Percentiles rank a stretch among this genome's conserved stretches.
Evolutionary conservation across 2,888 invertebrate genomes (phyloP).

Genomic region (Theristus sp.): DNA sequence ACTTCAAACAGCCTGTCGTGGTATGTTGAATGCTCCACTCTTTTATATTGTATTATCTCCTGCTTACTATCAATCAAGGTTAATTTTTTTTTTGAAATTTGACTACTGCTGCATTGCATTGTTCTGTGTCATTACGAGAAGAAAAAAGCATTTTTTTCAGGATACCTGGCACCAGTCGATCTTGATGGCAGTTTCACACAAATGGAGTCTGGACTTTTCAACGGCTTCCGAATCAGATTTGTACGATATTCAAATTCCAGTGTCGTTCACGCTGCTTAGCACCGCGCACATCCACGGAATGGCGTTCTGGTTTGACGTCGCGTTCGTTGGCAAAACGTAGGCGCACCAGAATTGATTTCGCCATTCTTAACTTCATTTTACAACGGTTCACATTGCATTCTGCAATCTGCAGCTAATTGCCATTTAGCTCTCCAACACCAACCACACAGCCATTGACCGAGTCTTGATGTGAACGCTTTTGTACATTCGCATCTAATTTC

Average conservation of each 20-base stretch:
- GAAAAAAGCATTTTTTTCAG: constrained; percentile 14
- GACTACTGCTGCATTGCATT: no score
- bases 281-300: constrained; percentile 87
- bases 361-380: no score
- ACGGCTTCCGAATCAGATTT: constrained; percentile 78
- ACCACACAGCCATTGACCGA: no score
- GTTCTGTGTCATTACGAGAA: no score
- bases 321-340: constrained; percentile 56
- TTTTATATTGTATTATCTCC: no score
- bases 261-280: constrained; percentile 73
- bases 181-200: constrained; percentile 77
- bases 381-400: no score
- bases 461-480: no score
- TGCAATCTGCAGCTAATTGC: no score
- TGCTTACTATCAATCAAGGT: no score
- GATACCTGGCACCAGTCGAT: constrained; percentile 95
- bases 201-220: constrained; percentile 80
- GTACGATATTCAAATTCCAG: constrained; percentile 80
- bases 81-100: no score
- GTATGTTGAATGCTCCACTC: constrained; percentile 22
- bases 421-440: no score
- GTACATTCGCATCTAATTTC: no score
- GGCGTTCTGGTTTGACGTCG: constrained; percentile 98
- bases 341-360: constrained; percentile 9
- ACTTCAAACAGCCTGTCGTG: constrained; percentile 91